Evolutionary conservation across 2,113 vertebrate genomes (phyloP), one percentile per base, ranked within the genome.

Genomic region (Amazona guildingii): DNA sequence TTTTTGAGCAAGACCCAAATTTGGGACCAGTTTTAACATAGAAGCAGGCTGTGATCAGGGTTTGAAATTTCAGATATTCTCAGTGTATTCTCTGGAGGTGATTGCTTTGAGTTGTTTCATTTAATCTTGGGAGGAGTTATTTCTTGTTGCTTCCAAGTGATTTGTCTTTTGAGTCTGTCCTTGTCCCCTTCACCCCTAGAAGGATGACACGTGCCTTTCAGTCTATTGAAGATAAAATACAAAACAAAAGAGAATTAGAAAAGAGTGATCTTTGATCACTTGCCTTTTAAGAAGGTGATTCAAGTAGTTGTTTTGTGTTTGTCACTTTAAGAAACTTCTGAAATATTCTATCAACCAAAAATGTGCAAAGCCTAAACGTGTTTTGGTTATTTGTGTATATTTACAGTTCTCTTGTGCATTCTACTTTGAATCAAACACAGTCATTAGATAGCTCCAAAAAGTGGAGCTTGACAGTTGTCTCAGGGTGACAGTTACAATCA

Each of bases 131-230:
- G 39, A 73, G 21, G 31, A 33, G 18, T 91, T 83, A 29, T 7
- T 74, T 68, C 20, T 84, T 7, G 14, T 35, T 10, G 2, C n/a
- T 83, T 24, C 0, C 1, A 79, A 68, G 13, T 23, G 15, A 31
- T 48, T 14, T 28, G 31, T 54, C 6, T 6, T 93, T 75, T 0
- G 0, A 49, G 19, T 68, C 17, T 88, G 37, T 66, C 14, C 5
- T 25, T 41, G 72, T 51, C 7, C 3, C 10, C 14, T 24, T 8
- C 10, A 67, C 4, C 5, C 2, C 15, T 4, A 1, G 17, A 76
- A 73, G 27, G 20, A 72, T 55, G 55, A 90, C 87, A 13, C 7
- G 61, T 1, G 1, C n/a, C 23, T 67, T 93, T 85, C 35, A 61
- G 27, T 37, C 66, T 64, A 20, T 72, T 87, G 51, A 91, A 89